These are phyloP conservation scores for Eupristina koningsbergeri DNA, from an alignment of 1,140 invertebrate genomes.

Conservation along the genomic window DNA sequence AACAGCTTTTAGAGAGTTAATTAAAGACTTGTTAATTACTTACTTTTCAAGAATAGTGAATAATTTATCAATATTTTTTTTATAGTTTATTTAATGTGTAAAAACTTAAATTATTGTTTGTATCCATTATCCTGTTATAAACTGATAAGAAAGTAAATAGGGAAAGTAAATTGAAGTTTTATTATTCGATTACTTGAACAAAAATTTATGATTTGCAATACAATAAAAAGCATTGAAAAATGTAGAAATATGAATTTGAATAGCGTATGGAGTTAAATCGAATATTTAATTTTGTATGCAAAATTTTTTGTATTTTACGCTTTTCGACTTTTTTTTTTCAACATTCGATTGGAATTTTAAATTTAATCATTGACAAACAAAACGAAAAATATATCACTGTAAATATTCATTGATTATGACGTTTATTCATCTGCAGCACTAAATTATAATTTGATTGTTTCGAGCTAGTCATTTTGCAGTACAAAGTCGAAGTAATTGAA, in stretches of 20 bases:
- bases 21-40: slow-evolving; percentile 13
- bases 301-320: too few relatives aligned
- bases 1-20: slow-evolving; percentile 12
- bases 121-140: neutral
- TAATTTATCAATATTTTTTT: neutral
- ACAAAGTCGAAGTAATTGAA: slow-evolving; percentile 51
- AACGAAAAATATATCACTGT: neutral
- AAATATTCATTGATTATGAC: slow-evolving; percentile 31
- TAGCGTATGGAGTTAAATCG: too few relatives aligned
- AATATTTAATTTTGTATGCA: too few relatives aligned
- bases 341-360: neutral
- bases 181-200: too few relatives aligned
- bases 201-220: too few relatives aligned
- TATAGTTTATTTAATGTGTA: too few relatives aligned
- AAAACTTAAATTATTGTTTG: neutral
- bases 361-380: slow-evolving; percentile 23
- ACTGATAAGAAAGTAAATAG: neutral
- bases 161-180: too few relatives aligned
- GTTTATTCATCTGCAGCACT: slow-evolving; percentile 41
- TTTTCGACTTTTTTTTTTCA: neutral
- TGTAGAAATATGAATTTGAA: too few relatives aligned
- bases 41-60: neutral
- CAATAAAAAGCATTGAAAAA: too few relatives aligned
- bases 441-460: slow-evolving; percentile 51
- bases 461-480: slow-evolving; percentile 39